Evolutionary conservation across 2,113 vertebrate genomes (phyloP).

Genomic region (Canis aureus): DNA sequence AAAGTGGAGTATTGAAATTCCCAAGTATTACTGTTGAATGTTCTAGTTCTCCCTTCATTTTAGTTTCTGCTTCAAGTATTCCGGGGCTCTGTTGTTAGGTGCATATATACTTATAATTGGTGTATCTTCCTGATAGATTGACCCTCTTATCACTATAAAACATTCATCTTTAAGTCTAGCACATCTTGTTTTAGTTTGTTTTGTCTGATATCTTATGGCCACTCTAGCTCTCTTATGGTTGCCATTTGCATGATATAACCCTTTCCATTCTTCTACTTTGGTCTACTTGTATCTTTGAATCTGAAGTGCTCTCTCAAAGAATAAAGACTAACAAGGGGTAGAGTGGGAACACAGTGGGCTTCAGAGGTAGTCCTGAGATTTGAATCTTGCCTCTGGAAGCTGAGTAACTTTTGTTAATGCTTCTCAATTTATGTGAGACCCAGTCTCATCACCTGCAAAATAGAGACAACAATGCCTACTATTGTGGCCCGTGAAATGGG

Average conservation of each 20-base stretch:
- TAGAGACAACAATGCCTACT: too few species aligned
- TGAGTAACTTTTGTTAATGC: not conserved
- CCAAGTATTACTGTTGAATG: not conserved
- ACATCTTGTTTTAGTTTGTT: not conserved
- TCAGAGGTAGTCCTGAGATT: too few species aligned
- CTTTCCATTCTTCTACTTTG: not conserved
- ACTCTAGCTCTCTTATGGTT: not conserved
- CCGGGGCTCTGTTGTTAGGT: not conserved
- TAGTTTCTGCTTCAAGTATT: not conserved
- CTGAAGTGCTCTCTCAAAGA: not conserved
- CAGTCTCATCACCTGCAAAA: not conserved
- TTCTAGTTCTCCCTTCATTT: not conserved
- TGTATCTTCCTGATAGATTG: not conserved
- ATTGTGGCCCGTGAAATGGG: too few species aligned
- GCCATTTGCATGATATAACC: not conserved
- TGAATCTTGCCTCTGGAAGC: not conserved
- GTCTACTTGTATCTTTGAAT: not conserved
- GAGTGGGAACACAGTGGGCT: not conserved
- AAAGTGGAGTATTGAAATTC: not conserved
- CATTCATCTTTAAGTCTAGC: not conserved
- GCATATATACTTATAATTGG: not conserved
- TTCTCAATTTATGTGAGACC: not conserved
- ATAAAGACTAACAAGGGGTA: too few species aligned
- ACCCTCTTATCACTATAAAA: not conserved
- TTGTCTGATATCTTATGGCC: not conserved